Conservation (phyloP, 2,797 vertebrate genomes). For the Miichthys miiuy region DNA sequence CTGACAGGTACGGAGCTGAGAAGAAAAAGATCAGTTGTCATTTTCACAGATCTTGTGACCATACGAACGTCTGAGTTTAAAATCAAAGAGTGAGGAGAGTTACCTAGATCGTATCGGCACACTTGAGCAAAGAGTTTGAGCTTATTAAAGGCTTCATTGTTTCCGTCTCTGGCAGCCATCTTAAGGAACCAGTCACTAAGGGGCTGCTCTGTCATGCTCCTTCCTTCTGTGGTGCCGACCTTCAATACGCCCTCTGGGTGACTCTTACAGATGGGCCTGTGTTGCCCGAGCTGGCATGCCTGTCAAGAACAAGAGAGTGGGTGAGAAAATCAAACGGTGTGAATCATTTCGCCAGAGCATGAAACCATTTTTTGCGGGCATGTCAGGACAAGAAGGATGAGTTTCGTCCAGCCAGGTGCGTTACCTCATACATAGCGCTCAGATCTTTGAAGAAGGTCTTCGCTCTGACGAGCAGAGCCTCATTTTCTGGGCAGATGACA, state of each 20-base stretch:
- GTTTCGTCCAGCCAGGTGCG: conserved; percentile 6
- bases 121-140: conserved; percentile 98
- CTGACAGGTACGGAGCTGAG: conserved; percentile 95
- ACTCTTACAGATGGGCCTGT: conserved; percentile 95
- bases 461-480: conserved; percentile 93
- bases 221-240: conserved; percentile 91
- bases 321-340: conserved; percentile 13
- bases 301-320: conserved; percentile 63
- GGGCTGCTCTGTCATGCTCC: conserved; percentile 92
- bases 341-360: conserved; percentile 15
- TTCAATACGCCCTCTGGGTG: conserved; percentile 95
- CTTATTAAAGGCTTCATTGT: conserved; percentile 94
- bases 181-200: conserved; percentile 98
- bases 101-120: conserved; percentile 97
- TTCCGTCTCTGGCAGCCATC: conserved; percentile 88
- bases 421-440: conserved; percentile 96
- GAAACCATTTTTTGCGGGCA: conserved; percentile 46
- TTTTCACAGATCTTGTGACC: background rate
- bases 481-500: conserved; percentile 97
- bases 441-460: conserved; percentile 97
- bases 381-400: conserved; percentile 34
- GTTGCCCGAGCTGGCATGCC: conserved; percentile 97
- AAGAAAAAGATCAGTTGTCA: background rate
- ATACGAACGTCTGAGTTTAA: background rate
- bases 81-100: conserved; percentile 20